Percentiles rank a stretch among this genome's conserved stretches.
Evolutionary conservation across 2,888 invertebrate species (phyloP).

Genomic region (Tenodera sinensis): DNA sequence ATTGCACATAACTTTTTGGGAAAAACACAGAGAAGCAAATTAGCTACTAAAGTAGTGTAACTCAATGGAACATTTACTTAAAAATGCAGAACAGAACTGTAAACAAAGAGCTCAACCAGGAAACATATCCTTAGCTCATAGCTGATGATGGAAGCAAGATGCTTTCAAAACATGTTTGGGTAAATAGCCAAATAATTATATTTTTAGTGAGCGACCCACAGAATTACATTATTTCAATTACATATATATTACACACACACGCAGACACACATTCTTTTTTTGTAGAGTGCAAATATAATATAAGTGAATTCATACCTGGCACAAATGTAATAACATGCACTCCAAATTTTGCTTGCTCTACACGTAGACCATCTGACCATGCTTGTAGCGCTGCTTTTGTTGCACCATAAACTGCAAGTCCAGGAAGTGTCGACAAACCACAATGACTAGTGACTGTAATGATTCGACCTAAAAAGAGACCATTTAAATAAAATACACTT

Average conservation of each 20-base stretch:
- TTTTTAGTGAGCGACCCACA: not conserved
- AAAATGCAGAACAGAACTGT: too few species aligned
- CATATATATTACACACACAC: too few species aligned
- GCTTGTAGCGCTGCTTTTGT: slow-evolving; percentile 74
- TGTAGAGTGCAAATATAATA: not conserved
- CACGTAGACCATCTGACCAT: slow-evolving; percentile 68
- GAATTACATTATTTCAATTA: not conserved
- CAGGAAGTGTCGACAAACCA: slow-evolving; percentile 66
- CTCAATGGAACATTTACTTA: too few species aligned
- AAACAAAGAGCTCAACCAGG: too few species aligned
- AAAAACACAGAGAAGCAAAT: too few species aligned
- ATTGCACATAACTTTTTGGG: too few species aligned
- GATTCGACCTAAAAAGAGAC: slow-evolving; percentile 55
- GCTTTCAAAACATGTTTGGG: too few species aligned
- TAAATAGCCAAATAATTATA: too few species aligned
- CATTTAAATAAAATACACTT: not conserved
- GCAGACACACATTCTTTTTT: too few species aligned
- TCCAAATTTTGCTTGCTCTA: slow-evolving; percentile 70
- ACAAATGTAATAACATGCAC: slow-evolving; percentile 69
- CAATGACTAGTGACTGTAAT: slow-evolving; percentile 85
- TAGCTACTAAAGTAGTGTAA: too few species aligned
- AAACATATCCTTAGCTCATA: too few species aligned
- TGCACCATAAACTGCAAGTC: slow-evolving; percentile 72
- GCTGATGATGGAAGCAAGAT: too few species aligned
- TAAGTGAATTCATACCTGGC: slow-evolving; percentile 56